Evolutionary conservation across 1,140 invertebrate species (phyloP).

Genomic region (Bombus superbus): DNA sequence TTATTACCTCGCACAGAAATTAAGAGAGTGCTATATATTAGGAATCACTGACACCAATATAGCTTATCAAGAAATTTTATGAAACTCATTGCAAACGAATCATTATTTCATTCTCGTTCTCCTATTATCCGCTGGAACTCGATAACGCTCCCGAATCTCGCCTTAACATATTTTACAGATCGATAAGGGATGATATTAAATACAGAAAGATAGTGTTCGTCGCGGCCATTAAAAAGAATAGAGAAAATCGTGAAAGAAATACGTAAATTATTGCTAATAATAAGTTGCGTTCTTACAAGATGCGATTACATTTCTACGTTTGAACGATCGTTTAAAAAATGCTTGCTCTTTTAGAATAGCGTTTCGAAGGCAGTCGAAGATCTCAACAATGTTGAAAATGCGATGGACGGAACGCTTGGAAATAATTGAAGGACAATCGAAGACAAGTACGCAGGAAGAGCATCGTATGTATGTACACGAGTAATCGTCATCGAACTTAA

Average conservation of each 20-base stretch:
- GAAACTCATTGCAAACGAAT: constrained; percentile 12
- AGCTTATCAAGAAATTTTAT: neutral
- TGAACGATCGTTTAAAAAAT: constrained; percentile 3
- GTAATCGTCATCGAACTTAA: constrained; percentile 6
- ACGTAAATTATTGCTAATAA: neutral
- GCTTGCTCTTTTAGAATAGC: constrained; percentile 15
- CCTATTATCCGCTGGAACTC: neutral
- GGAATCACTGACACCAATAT: constrained; percentile 3
- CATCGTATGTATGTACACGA: constrained; percentile 52
- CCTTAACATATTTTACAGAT: neutral
- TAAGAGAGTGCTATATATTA: constrained; percentile 15
- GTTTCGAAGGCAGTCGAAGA: constrained; percentile 35
- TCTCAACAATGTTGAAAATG: constrained; percentile 32
- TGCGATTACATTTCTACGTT: neutral
- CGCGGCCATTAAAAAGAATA: too few species aligned
- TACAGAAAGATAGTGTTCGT: neutral
- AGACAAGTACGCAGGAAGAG: constrained; percentile 14
- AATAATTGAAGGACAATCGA: constrained; percentile 26
- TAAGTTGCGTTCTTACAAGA: neutral
- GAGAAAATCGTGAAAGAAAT: neutral
- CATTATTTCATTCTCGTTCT: neutral
- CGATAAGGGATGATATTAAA: neutral
- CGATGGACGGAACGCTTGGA: constrained; percentile 55
- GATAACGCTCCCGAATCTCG: neutral
- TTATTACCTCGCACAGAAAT: neutral